Evolutionary conservation across 2,888 invertebrate genomes (phyloP).

Genomic region (Eupithecia tripunctaria): DNA sequence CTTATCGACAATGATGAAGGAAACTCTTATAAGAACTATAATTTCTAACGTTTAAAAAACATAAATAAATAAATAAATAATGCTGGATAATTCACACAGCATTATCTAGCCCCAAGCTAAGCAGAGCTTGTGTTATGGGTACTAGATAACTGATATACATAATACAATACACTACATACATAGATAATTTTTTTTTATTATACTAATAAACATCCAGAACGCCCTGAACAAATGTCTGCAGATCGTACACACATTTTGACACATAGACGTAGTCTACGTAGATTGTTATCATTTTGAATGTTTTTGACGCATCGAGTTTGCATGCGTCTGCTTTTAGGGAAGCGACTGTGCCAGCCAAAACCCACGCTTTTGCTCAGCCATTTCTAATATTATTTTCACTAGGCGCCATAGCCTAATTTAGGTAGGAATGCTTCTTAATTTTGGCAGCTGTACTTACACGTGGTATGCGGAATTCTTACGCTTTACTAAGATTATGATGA

Average conservation of each 20-base stretch:
- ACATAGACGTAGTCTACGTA: too few species aligned
- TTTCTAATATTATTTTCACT: constrained; percentile 23
- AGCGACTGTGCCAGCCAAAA: constrained; percentile 10
- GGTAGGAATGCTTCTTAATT: background rate
- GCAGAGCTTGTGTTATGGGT: too few species aligned
- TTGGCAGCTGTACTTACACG: background rate
- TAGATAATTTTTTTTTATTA: too few species aligned
- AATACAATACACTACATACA: too few species aligned
- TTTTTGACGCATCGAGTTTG: background rate
- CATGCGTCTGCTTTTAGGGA: background rate
- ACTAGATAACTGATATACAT: too few species aligned
- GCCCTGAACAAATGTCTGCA: too few species aligned
- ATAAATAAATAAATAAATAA: too few species aligned
- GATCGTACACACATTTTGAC: too few species aligned
- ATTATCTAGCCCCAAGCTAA: too few species aligned
- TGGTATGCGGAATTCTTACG: background rate
- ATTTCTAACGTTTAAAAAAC: background rate
- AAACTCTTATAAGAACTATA: background rate
- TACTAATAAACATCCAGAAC: too few species aligned
- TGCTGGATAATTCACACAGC: too few species aligned
- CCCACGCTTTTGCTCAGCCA: constrained; percentile 25
- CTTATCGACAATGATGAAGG: background rate
- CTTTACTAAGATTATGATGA: background rate
- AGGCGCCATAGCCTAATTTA: constrained; percentile 7
- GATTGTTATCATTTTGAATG: background rate